Evolutionary conservation across 2,113 vertebrate species (phyloP).

Genomic region (Lynx canadensis): DNA sequence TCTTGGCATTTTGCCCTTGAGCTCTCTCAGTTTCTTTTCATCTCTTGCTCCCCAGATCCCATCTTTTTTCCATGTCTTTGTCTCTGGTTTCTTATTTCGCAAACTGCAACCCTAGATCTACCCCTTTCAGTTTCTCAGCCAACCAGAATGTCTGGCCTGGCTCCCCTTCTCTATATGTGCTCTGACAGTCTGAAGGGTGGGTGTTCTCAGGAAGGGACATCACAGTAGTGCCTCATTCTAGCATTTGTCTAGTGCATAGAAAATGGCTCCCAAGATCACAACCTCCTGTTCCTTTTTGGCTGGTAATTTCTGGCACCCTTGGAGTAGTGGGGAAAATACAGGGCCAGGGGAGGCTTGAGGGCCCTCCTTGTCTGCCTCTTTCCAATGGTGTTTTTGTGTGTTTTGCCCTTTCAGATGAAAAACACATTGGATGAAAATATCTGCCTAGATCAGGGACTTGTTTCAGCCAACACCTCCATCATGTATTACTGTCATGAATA

Average conservation of each 20-base stretch:
- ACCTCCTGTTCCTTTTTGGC: background rate
- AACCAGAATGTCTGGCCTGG: background rate
- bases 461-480: slow-evolving; percentile 50
- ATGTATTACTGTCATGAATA: slow-evolving; percentile 46
- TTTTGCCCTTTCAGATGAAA: slow-evolving; percentile 75
- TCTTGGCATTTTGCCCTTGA: background rate
- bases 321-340: background rate
- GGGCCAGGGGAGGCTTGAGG: background rate
- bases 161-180: background rate
- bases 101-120: background rate
- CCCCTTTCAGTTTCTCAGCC: background rate
- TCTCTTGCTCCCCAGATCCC: background rate
- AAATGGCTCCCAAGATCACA: background rate
- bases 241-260: background rate
- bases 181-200: background rate
- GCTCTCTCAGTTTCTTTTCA: background rate
- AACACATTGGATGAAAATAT: slow-evolving; percentile 65
- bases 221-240: background rate
- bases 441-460: slow-evolving; percentile 67
- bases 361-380: background rate
- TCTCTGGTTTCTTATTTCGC: background rate
- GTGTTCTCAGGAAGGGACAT: background rate
- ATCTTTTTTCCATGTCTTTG: background rate
- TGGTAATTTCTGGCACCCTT: background rate
- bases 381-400: background rate